Percentiles rank a stretch among this genome's conserved stretches.
These are phyloP conservation scores for Peribatodes rhomboidaria DNA, from an alignment of 2,888 invertebrate species.

Conservation along the genomic window DNA sequence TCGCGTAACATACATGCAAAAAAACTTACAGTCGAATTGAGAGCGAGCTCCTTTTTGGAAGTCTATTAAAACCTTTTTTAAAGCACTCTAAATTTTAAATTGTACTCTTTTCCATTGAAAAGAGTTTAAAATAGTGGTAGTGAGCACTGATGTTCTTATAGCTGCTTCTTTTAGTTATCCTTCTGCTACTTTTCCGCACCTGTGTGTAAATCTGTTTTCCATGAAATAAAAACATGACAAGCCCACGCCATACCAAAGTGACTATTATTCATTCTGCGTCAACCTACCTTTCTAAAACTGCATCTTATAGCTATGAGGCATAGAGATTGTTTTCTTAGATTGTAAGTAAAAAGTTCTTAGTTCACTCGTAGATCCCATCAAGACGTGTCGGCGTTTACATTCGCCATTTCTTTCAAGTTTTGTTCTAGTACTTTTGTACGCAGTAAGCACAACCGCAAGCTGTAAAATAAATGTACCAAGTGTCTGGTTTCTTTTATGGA, in stretches of 20 bases:
- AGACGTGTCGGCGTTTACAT: slow-evolving; percentile 17
- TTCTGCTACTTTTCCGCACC: not conserved
- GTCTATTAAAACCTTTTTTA: no score
- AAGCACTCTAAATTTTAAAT: no score
- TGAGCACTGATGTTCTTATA: no score
- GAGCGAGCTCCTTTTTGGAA: no score
- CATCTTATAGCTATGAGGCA: not conserved
- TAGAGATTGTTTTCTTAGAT: slow-evolving; percentile 2
- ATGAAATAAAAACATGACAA: slow-evolving; percentile 36
- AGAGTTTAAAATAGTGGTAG: no score
- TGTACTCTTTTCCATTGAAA: no score
- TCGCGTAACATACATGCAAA: no score
- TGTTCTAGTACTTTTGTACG: slow-evolving; percentile 12
- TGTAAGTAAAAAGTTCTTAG: slow-evolving; percentile 10
- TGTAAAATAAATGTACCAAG: slow-evolving; percentile 1
- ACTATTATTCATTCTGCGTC: no score
- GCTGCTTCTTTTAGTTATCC: not conserved
- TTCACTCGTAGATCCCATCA: slow-evolving; percentile 31
- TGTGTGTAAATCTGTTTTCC: slow-evolving; percentile 49
- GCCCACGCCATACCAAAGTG: not conserved
- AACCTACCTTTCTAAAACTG: not conserved
- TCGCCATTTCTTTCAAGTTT: slow-evolving; percentile 19
- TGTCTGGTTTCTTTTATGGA: slow-evolving; percentile 9
- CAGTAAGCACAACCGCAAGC: slow-evolving; percentile 5
- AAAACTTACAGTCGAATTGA: no score